Conservation (phyloP, 2,113 vertebrate genomes). For the Sterrhoptilus dennistouni region DNA sequence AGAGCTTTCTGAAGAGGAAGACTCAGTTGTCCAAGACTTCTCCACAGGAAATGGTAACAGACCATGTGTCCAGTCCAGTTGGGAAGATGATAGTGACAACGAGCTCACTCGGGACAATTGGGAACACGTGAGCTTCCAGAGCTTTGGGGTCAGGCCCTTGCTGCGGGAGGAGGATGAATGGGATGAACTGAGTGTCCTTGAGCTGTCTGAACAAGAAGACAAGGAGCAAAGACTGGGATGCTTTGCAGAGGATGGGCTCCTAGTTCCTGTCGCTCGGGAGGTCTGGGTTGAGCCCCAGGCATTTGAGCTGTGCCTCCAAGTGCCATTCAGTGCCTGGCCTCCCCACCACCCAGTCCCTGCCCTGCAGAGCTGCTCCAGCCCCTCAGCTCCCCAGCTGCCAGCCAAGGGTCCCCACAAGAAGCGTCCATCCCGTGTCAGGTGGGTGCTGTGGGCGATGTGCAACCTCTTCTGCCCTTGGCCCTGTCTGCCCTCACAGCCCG, state of each 20-base stretch:
- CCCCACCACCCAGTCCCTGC: no score
- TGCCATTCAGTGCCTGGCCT: neutral
- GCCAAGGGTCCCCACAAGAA: no score
- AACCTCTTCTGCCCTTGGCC: no score
- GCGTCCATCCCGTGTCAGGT: no score
- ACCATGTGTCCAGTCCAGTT: neutral
- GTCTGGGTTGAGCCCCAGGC: neutral
- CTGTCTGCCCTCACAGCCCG: no score
- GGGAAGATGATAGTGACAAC: neutral
- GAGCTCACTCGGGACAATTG: rapidly evolving
- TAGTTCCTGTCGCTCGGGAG: neutral
- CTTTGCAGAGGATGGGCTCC: neutral
- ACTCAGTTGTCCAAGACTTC: neutral
- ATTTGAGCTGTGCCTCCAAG: neutral
- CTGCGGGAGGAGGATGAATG: neutral
- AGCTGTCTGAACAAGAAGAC: neutral
- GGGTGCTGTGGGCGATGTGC: no score
- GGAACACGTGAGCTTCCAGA: rapidly evolving
- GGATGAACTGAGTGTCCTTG: neutral
- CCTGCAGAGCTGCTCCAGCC: no score
- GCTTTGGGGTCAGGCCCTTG: neutral
- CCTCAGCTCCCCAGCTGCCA: no score
- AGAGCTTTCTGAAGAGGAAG: neutral
- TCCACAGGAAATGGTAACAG: neutral
- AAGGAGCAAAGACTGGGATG: neutral